These are phyloP conservation scores for Mylabris phalerata DNA, from an alignment of 1,140 invertebrate genomes.

Conservation along the genomic window DNA sequence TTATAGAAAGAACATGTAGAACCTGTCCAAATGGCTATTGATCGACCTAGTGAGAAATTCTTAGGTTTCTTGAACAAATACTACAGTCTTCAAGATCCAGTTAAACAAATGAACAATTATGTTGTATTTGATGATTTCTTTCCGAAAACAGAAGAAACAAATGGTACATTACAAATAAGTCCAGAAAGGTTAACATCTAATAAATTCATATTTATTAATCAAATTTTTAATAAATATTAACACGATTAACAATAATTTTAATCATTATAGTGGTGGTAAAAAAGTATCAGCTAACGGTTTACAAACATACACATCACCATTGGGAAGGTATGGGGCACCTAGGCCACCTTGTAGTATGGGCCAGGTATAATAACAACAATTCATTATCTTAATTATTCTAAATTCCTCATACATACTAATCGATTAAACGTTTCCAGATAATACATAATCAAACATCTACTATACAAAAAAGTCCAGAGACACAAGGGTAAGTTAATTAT, in stretches of 20 bases:
- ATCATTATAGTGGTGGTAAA: constrained; percentile 10
- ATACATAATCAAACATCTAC: constrained; percentile 40
- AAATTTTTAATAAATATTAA: background rate
- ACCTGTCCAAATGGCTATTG: constrained; percentile 75
- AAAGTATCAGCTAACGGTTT: constrained; percentile 38
- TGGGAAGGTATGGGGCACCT: constrained; percentile 54
- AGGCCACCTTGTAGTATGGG: constrained; percentile 59
- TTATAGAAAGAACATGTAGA: constrained; percentile 61
- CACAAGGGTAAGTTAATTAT: constrained; percentile 34
- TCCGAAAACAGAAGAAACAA: constrained; percentile 39
- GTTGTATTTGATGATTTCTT: constrained; percentile 83
- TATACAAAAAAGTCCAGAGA: constrained; percentile 27
- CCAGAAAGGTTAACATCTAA: constrained; percentile 11
- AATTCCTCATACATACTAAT: background rate
- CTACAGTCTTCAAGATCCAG: constrained; percentile 62
- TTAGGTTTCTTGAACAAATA: constrained; percentile 77
- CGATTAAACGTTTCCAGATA: constrained; percentile 33
- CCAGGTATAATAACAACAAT: constrained; percentile 44
- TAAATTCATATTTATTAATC: constrained; percentile 11
- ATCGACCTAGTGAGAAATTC: constrained; percentile 83
- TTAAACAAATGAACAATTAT: constrained; percentile 84
- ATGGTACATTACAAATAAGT: background rate
- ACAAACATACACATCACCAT: constrained; percentile 32
- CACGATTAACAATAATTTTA: constrained; percentile 12
- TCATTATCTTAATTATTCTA: constrained; percentile 19